Conservation (phyloP, 2,113 vertebrate genomes). For the Asarcornis scutulata region DNA sequence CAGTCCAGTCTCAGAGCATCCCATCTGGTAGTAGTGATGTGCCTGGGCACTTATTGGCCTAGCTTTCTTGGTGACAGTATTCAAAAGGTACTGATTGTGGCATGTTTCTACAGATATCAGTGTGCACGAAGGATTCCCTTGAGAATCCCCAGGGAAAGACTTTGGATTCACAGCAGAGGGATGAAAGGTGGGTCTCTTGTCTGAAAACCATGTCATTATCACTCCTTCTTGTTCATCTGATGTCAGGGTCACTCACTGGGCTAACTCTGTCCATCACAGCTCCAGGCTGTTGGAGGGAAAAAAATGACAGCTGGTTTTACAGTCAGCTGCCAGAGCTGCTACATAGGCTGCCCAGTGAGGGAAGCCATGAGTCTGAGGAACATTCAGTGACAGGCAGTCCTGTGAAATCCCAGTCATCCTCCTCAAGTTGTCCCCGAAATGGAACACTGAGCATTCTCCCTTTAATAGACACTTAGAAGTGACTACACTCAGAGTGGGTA, state of each 20-base stretch:
- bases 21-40: background rate
- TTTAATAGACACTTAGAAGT: background rate
- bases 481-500: background rate
- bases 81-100: accelerated
- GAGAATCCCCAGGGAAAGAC: background rate
- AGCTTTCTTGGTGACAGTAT: background rate
- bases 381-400: background rate
- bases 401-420: background rate
- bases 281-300: background rate
- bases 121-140: background rate
- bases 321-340: background rate
- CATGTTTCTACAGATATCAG: background rate
- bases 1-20: background rate
- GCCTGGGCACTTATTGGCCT: background rate
- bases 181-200: background rate
- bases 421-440: background rate
- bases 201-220: background rate
- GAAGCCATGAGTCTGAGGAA: background rate
- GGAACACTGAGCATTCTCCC: background rate
- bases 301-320: background rate
- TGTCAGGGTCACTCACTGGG: background rate
- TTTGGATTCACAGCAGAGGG: background rate
- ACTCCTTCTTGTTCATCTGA: background rate
- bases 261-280: background rate
- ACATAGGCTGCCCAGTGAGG: background rate